These are phyloP conservation scores for Pangasianodon gigas DNA, from an alignment of 2,113 vertebrate genomes.

Conservation along the genomic window DNA sequence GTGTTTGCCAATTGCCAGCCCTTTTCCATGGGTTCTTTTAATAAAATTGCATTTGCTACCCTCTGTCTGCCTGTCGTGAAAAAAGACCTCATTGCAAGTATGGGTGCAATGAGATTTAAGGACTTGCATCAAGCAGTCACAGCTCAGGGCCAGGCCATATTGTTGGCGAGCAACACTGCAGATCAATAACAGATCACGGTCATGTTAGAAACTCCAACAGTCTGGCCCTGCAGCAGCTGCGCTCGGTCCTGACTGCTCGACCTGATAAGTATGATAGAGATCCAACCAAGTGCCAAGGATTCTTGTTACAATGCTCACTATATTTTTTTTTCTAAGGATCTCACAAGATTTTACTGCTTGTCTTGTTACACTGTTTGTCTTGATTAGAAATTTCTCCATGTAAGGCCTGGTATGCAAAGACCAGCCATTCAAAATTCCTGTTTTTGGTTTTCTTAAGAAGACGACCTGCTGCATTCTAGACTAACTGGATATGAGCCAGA, in stretches of 20 bases:
- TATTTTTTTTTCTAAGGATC: neutral
- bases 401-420: neutral
- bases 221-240: neutral
- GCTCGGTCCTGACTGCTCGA: neutral
- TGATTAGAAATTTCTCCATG: neutral
- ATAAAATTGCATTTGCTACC: neutral
- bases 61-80: neutral
- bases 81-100: neutral
- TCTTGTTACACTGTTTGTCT: neutral
- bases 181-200: neutral
- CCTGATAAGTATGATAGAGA: neutral
- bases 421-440: neutral
- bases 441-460: neutral
- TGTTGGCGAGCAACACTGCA: neutral
- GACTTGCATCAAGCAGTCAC: neutral
- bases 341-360: neutral
- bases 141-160: constrained; percentile 1
- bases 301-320: neutral
- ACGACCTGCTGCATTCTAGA: neutral
- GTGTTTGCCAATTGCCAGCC: neutral
- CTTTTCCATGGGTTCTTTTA: neutral
- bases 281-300: neutral
- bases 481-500: neutral
- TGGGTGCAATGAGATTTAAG: neutral
- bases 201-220: neutral